Evolutionary conservation across 2,113 vertebrate species (phyloP).

Genomic region (Pyrgilauda ruficollis): DNA sequence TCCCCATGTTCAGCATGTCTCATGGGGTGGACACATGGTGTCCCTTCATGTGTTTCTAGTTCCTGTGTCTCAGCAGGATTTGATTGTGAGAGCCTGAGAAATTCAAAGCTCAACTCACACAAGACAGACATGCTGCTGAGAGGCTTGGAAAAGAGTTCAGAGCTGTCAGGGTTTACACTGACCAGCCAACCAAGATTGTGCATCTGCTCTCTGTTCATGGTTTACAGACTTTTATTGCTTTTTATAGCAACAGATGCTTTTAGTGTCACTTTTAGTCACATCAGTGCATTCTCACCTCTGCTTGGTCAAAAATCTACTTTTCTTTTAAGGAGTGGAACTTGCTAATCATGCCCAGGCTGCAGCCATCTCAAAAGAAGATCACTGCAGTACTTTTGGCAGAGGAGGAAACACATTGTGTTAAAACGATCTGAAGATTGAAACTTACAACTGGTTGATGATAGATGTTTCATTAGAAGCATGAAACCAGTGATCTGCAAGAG

Average conservation of each 20-base stretch:
- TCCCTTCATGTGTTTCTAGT: background rate
- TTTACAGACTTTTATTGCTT: background rate
- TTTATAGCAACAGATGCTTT: background rate
- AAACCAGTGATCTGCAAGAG: constrained; percentile 43
- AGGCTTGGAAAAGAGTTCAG: background rate
- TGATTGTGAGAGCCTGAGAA: background rate
- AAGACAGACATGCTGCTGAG: background rate
- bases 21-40: fast-evolving
- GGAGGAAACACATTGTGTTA: background rate
- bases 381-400: background rate
- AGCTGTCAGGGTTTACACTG: background rate
- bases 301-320: background rate
- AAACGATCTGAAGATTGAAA: constrained; percentile 3
- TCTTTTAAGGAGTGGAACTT: background rate
- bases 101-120: background rate
- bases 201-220: background rate
- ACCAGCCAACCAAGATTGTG: background rate
- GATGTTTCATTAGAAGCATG: background rate
- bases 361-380: background rate
- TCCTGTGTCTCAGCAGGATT: background rate
- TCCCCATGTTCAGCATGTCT: background rate
- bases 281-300: background rate
- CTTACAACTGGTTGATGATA: background rate
- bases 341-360: background rate
- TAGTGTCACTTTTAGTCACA: background rate